Percentiles rank a stretch among this genome's conserved stretches.
Conservation (phyloP, 2,888 invertebrate genomes). For the Troilus luridus region DNA sequence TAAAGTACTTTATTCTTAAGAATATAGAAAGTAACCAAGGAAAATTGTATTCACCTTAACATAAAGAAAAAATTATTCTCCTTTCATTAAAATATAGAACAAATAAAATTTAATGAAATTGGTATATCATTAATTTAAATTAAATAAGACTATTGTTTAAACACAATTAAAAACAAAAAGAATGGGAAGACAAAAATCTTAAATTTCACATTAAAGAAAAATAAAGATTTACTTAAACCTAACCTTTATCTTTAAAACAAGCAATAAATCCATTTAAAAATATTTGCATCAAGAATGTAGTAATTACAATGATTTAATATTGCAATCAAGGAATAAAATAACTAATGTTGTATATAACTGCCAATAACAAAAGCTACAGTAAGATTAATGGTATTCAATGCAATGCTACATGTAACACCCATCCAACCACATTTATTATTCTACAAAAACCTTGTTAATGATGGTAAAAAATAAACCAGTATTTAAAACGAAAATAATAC, state of each 20-base stretch:
- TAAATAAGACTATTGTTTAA: too few species aligned
- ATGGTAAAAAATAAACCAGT: not conserved
- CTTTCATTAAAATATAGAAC: too few species aligned
- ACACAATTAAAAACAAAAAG: too few species aligned
- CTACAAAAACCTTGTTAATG: not conserved
- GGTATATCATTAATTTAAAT: too few species aligned
- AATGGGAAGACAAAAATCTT: not conserved
- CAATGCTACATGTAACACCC: not conserved
- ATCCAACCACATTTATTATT: not conserved
- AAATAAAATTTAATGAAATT: too few species aligned
- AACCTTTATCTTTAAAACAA: not conserved
- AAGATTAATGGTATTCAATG: not conserved
- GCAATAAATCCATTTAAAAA: not conserved
- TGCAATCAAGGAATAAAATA: not conserved
- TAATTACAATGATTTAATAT: not conserved
- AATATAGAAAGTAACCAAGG: too few species aligned
- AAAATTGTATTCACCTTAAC: too few species aligned
- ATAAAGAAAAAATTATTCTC: too few species aligned
- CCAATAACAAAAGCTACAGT: not conserved
- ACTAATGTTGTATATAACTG: not conserved
- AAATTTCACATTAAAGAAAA: not conserved
- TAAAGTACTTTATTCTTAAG: too few species aligned
- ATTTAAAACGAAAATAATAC: constrained; percentile 71
- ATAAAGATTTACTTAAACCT: not conserved
- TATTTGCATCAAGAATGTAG: not conserved